Conservation (phyloP, 2,113 vertebrate genomes). For the Trachemys scripta region DNA sequence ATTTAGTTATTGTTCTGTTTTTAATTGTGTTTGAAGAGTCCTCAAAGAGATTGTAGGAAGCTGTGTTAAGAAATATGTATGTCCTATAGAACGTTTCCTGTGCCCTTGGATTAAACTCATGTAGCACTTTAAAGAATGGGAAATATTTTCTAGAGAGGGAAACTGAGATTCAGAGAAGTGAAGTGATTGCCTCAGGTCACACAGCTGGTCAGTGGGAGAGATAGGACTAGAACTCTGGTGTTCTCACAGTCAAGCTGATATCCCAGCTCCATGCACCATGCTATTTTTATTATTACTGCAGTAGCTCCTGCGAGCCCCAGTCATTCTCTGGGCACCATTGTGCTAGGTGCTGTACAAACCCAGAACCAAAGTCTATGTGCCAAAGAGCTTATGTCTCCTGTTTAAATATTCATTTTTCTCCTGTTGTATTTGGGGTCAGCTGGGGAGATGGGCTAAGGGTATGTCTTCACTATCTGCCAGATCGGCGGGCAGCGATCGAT, state of each 20-base stretch:
- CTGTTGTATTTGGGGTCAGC: background rate
- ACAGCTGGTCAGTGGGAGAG: background rate
- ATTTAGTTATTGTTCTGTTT: background rate
- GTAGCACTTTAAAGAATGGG: background rate
- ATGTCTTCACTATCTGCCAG: too few relatives aligned
- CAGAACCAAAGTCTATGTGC: background rate
- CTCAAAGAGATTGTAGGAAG: background rate
- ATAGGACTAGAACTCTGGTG: background rate
- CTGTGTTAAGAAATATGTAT: background rate
- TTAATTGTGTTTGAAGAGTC: slow-evolving; percentile 12
- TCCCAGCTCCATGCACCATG: background rate
- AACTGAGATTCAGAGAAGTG: background rate
- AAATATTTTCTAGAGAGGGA: background rate
- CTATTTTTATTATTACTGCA: background rate
- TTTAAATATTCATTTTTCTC: background rate
- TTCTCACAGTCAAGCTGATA: background rate
- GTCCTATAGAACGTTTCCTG: background rate
- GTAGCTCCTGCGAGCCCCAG: background rate
- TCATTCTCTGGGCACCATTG: background rate
- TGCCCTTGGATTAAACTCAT: background rate
- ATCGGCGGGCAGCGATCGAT: too few relatives aligned
- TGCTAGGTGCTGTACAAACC: background rate
- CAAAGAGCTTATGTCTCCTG: background rate
- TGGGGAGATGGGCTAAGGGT: background rate
- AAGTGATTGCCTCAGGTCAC: background rate